phyloP scores from a whole-genome alignment of 2,888 invertebrate species.

The Crocallis elinguaria region DNA sequence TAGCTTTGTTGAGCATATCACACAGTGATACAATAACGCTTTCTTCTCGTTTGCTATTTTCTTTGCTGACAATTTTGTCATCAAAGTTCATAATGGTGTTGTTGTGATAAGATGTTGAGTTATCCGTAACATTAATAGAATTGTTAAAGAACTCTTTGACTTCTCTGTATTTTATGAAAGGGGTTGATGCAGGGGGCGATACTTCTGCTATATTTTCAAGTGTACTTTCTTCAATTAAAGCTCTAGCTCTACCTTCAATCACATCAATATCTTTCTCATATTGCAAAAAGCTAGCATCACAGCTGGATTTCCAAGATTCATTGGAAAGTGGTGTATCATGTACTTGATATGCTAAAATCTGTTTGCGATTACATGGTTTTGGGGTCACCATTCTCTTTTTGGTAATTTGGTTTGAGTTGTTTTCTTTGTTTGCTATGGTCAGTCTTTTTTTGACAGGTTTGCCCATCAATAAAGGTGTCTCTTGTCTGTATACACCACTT shows the following conservation, averaged over 20 bases:
- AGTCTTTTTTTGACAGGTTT: conserved; percentile 49
- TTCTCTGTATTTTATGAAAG: conserved; percentile 69
- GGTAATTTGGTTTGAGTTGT: conserved; percentile 35
- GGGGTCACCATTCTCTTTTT: conserved; percentile 29
- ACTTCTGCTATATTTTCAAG: conserved; percentile 63
- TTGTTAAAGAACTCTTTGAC: conserved; percentile 65
- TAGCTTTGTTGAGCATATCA: conserved; percentile 66
- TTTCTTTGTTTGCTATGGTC: conserved; percentile 65
- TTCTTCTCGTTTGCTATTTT: conserved; percentile 60
- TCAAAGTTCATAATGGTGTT: conserved; percentile 72
- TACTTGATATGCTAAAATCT: conserved; percentile 31
- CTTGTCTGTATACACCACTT: conserved; percentile 70
- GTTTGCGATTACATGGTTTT: conserved; percentile 32
- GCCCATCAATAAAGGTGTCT: conserved; percentile 57
- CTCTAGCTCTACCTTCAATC: conserved; percentile 53
- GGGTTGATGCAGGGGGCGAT: conserved; percentile 68
- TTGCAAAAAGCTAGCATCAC: conserved; percentile 72
- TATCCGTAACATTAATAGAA: conserved; percentile 55
- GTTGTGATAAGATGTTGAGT: conserved; percentile 47
- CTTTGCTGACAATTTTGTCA: conserved; percentile 44
- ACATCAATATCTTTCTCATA: conserved; percentile 70
- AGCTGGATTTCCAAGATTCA: conserved; percentile 66
- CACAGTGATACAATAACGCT: conserved; percentile 71
- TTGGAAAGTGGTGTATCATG: conserved; percentile 64
- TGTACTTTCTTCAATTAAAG: conserved; percentile 48